Percentiles rank a stretch among this genome's conserved stretches.
Conservation (phyloP, 2,113 vertebrate species). For the Gyps fulvus region DNA sequence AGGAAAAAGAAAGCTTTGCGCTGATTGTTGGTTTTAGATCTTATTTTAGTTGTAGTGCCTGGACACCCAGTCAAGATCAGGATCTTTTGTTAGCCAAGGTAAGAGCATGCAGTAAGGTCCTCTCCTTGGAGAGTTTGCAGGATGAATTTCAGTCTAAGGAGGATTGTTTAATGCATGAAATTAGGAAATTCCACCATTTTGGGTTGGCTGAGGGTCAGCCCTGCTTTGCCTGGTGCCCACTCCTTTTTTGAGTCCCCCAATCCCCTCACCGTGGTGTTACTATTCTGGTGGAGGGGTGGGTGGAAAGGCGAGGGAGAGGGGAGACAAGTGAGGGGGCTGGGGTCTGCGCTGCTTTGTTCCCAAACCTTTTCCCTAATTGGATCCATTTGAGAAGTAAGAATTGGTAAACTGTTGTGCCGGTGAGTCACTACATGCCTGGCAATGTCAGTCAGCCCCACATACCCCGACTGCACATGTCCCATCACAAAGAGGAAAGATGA, state of each 20-base stretch:
- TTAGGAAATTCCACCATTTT: background rate
- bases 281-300: background rate
- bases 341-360: background rate
- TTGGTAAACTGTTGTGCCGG: background rate
- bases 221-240: background rate
- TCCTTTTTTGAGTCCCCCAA: background rate
- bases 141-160: background rate
- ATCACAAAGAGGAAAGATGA: background rate
- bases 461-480: background rate
- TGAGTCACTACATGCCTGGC: background rate
- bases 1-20: background rate
- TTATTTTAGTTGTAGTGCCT: background rate
- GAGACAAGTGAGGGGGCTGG: rapidly evolving
- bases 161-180: background rate
- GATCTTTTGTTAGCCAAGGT: background rate
- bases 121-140: background rate
- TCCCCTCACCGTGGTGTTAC: background rate
- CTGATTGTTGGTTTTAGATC: background rate
- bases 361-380: background rate
- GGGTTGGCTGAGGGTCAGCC: background rate
- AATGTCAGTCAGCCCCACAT: background rate
- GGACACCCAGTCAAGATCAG: background rate
- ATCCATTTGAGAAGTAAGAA: background rate
- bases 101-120: background rate
- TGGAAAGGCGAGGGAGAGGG: background rate